Evolutionary conservation across 2,113 vertebrate genomes (phyloP), one percentile per base, ranked within the genome.

Genomic region (Oncorhynchus keta): DNA sequence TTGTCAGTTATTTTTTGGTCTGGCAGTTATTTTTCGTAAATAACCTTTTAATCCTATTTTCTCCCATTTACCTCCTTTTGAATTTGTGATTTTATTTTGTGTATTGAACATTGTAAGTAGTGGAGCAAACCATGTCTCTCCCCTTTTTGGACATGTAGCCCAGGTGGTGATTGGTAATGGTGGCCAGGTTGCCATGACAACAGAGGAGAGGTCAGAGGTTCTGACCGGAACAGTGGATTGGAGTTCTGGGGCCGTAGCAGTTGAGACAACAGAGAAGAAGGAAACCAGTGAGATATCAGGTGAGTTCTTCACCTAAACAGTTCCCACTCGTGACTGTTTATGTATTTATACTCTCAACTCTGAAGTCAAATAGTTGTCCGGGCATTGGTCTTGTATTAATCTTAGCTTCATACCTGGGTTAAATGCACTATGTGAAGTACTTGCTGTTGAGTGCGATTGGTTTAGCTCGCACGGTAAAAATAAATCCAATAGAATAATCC

Each of bases 231-330:
- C 89, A 77, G 51, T 70, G 48, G 91, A 93, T 45, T 93, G 91
- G 92, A 88, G 72, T 72, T 75, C 84, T 0, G 68, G 92, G 82
- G 93, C 93, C 18, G 9, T 45, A 12, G 39, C 39, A 11, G 84
- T 95, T 88, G 95, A 95, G 83, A 92, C 9, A 9, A 45, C 88
- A 14, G 93, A 94, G 62, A 84, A 92, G 83, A 96, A 95, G 83
- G 96, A 96, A 45, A 87, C 82, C 0, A 92, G 92, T 22, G 97
- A 97, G 85, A 98, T 99, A 85, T 98, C 97, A 76, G 97, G 97
- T 99, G 82, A 86, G 81, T 70, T 35, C 39, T 59, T n/a, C 9
- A 12, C 8, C 39, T 9, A 45, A 45, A 45, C 39, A 3, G 39
- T 9, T 45, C 39, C 39, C 39, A 24, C 68, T 35, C 45, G 16